Conservation (phyloP, 2,113 vertebrate genomes). For the Antechinus stuartii region DNA sequence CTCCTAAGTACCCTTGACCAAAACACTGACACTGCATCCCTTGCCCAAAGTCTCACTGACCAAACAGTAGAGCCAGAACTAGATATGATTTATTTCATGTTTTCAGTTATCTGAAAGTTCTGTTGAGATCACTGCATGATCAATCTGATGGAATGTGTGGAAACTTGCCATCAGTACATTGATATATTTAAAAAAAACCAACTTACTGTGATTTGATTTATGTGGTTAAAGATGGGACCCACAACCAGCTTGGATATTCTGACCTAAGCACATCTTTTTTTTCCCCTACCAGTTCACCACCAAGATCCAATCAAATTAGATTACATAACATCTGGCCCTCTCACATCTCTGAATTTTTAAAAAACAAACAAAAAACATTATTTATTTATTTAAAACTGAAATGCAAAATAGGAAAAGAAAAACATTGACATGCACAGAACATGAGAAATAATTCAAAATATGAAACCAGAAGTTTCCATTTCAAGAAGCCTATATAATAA, state of each 20-base stretch:
- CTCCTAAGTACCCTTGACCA: not conserved
- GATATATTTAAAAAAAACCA: not conserved
- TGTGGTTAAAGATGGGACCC: not conserved
- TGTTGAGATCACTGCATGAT: not conserved
- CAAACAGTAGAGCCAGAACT: not conserved
- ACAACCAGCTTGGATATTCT: not conserved
- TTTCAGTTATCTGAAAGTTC: not conserved
- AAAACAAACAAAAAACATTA: too few relatives aligned
- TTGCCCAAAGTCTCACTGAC: not conserved
- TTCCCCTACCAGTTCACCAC: not conserved
- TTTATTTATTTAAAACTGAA: too few relatives aligned
- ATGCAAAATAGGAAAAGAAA: too few relatives aligned
- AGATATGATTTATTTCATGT: not conserved
- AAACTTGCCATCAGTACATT: not conserved
- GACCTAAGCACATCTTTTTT: not conserved
- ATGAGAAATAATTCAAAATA: too few relatives aligned
- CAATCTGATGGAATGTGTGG: not conserved
- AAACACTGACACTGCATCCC: not conserved
- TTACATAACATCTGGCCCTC: not conserved
- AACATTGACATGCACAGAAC: too few relatives aligned
- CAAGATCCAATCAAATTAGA: not conserved
- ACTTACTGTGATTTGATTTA: not conserved
- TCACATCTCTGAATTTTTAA: not conserved
- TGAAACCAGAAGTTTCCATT: too few relatives aligned
- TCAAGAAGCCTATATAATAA: too few relatives aligned